Evolutionary conservation across 2,797 vertebrate genomes (phyloP).

Genomic region (Lagocephalus sceleratus): DNA sequence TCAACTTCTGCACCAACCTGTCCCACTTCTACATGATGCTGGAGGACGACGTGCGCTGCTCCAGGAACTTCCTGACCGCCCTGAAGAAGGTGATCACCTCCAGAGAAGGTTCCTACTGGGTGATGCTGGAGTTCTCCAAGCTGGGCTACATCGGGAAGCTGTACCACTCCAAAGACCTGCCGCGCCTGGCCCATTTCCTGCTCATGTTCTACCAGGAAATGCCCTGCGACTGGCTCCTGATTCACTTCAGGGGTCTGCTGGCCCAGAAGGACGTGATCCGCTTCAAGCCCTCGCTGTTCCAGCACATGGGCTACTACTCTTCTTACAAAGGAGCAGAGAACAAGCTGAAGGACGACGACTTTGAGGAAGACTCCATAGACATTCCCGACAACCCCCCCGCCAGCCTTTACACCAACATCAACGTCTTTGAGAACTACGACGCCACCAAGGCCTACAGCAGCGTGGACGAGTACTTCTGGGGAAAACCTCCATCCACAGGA

Average conservation of each 20-base stretch:
- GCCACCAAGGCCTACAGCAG: constrained; percentile 92
- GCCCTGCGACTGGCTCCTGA: constrained; percentile 97
- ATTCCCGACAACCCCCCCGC: constrained; percentile 97
- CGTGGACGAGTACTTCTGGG: constrained; percentile 96
- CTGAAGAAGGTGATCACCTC: constrained; percentile 97
- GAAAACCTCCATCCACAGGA: constrained; percentile 88
- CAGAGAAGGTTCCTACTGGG: constrained; percentile 94
- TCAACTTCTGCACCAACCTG: constrained; percentile 96
- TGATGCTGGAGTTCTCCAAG: constrained; percentile 98
- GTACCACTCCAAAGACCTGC: constrained; percentile 93
- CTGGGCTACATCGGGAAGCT: constrained; percentile 98
- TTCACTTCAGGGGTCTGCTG: constrained; percentile 90
- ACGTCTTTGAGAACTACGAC: constrained; percentile 94
- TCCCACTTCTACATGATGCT: constrained; percentile 98
- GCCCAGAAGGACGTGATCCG: constrained; percentile 97
- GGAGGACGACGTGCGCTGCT: constrained; percentile 94
- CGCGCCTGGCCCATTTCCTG: constrained; percentile 92
- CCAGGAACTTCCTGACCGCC: constrained; percentile 91
- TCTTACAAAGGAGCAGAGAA: constrained; percentile 96
- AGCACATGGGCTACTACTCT: constrained; percentile 99
- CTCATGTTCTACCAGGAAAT: constrained; percentile 99
- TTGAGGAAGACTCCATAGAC: constrained; percentile 93
- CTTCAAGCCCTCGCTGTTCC: constrained; percentile 96
- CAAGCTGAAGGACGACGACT: constrained; percentile 96
- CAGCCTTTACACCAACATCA: constrained; percentile 90